Percentiles rank a stretch among this genome's conserved stretches.
phyloP scores from a whole-genome alignment of 2,797 vertebrate species.

The Macropodus opercularis region DNA sequence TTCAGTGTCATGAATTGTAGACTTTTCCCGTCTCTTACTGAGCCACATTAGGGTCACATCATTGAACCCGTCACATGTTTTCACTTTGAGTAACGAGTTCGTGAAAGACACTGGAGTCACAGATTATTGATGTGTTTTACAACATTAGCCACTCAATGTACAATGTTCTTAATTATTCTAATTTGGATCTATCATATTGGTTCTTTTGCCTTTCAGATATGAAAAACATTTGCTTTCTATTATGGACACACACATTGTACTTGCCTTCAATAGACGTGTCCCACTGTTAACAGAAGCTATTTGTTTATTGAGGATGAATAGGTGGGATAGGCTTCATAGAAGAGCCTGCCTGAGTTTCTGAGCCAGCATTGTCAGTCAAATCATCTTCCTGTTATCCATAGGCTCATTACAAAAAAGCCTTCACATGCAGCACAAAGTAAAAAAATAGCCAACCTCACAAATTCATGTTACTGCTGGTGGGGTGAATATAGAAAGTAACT shows the following conservation, averaged over 20 bases:
- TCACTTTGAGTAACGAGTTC: conserved; percentile 32
- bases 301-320: not conserved
- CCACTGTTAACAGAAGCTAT: not conserved
- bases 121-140: conserved; percentile 16
- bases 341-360: too few relatives aligned
- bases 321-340: too few relatives aligned
- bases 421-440: conserved; percentile 20
- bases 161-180: not conserved
- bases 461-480: conserved; percentile 19
- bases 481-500: conserved; percentile 37
- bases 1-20: not conserved
- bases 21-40: not conserved
- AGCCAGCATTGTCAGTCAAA: too few relatives aligned
- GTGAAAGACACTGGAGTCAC: conserved; percentile 19
- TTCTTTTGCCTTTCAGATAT: not conserved
- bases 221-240: not conserved
- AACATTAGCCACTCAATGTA: not conserved
- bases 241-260: not conserved
- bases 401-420: not conserved
- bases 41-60: conserved; percentile 8
- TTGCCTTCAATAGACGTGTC: not conserved
- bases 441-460: conserved; percentile 8
- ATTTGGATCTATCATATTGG: not conserved
- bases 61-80: conserved; percentile 20
- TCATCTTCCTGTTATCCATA: not conserved